These are phyloP conservation scores for Odontocolon sp. DNA, from an alignment of 2,888 invertebrate genomes.

Conservation along the genomic window DNA sequence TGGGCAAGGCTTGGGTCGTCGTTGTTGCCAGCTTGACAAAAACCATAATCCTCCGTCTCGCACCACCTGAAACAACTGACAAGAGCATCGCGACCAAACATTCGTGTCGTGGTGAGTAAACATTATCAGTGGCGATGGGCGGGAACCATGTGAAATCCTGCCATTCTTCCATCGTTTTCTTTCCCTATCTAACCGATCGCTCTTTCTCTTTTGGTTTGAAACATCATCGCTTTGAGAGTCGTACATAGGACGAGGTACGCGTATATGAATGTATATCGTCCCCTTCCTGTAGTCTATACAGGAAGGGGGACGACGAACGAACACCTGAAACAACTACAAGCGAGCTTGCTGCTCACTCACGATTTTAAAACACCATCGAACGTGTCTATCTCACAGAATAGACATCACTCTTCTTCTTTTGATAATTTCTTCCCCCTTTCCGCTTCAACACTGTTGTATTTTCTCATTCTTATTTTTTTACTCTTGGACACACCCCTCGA, in stretches of 20 bases:
- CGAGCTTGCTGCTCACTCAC: constrained; percentile 21
- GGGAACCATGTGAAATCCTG: constrained; percentile 65
- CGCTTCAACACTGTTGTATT: not conserved
- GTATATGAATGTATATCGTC: not conserved
- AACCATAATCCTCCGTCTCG: constrained; percentile 65
- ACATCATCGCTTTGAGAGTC: constrained; percentile 55
- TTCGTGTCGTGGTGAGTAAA: constrained; percentile 73
- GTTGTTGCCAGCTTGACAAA: constrained; percentile 74
- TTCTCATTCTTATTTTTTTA: not conserved
- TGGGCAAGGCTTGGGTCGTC: constrained; percentile 42
- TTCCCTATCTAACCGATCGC: constrained; percentile 14
- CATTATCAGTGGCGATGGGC: constrained; percentile 68
- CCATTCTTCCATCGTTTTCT: constrained; percentile 45
- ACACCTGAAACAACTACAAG: constrained; percentile 73
- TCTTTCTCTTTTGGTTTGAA: constrained; percentile 57
- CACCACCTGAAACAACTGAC: constrained; percentile 78
- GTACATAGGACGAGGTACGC: not conserved
- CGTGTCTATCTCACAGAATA: constrained; percentile 1
- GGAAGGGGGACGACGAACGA: constrained; percentile 39
- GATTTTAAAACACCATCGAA: constrained; percentile 57
- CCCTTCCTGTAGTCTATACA: too few relatives aligned
- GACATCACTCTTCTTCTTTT: not conserved
- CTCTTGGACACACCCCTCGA: not conserved
- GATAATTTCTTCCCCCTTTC: not conserved
- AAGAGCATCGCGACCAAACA: constrained; percentile 72